These are phyloP conservation scores for Sorex araneus DNA, from an alignment of 2,113 vertebrate species.

Conservation along the genomic window DNA sequence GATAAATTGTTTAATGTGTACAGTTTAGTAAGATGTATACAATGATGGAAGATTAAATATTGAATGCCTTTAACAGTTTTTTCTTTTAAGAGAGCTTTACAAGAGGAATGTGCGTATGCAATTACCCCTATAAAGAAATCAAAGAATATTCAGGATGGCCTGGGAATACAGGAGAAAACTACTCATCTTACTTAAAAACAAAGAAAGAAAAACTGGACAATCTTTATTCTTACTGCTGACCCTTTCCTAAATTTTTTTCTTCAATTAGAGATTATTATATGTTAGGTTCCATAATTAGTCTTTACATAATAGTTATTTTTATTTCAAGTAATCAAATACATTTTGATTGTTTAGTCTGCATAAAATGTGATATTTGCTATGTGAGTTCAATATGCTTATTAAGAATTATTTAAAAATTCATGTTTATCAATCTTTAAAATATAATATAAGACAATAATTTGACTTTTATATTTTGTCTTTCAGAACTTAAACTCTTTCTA, in stretches of 20 bases:
- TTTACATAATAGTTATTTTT: conserved; percentile 59
- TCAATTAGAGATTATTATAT: not conserved
- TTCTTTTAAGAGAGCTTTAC: not conserved
- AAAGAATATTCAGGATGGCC: not conserved
- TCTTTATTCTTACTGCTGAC: conserved; percentile 17
- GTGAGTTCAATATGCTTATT: conserved; percentile 46
- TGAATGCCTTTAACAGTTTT: not conserved
- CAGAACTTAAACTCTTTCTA: conserved; percentile 63
- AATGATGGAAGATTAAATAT: conserved; percentile 32
- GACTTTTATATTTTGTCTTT: conserved; percentile 56
- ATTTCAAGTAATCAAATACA: conserved; percentile 37
- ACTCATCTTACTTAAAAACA: not conserved
- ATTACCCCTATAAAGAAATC: not conserved
- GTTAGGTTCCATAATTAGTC: conserved; percentile 29
- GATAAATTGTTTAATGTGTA: conserved; percentile 13
- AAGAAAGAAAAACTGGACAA: conserved; percentile 7
- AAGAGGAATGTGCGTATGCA: not conserved
- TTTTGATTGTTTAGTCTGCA: conserved; percentile 12
- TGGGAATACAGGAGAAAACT: not conserved
- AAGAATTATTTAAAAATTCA: conserved; percentile 34
- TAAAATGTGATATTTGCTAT: conserved; percentile 41
- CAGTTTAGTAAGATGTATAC: conserved; percentile 8
- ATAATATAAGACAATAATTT: conserved; percentile 65
- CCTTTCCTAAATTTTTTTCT: conserved; percentile 50
- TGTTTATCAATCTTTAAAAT: conserved; percentile 70